A percentile compares a stretch with the other conserved stretches of the same genome.
These are phyloP conservation scores for Talpa occidentalis DNA, from an alignment of 2,113 vertebrate genomes.

Conservation along the genomic window DNA sequence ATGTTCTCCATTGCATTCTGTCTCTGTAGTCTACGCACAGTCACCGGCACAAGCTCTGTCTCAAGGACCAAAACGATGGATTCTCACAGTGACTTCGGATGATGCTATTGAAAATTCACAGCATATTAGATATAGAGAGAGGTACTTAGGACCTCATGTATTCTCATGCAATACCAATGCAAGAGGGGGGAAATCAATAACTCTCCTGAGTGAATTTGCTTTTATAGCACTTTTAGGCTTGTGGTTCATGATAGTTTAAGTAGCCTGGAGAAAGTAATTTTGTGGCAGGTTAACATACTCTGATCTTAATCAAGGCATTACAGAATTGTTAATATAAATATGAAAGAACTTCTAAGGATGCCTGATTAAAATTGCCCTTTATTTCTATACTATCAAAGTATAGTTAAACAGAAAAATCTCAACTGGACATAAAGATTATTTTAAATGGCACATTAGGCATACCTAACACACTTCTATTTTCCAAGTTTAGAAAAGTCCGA, in stretches of 20 bases:
- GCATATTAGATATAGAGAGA: slow-evolving; percentile 30
- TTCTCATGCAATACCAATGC: background rate
- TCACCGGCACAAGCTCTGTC: background rate
- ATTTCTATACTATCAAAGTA: slow-evolving; percentile 39
- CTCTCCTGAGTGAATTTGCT: slow-evolving; percentile 45
- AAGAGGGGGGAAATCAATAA: background rate
- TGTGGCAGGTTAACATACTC: slow-evolving; percentile 35
- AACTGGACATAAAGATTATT: slow-evolving; percentile 30
- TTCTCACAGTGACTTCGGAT: background rate
- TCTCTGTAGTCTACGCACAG: background rate
- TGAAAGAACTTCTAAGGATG: slow-evolving; percentile 19
- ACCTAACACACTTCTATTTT: background rate
- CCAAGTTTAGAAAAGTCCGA: slow-evolving; percentile 2
- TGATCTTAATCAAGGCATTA: slow-evolving; percentile 31
- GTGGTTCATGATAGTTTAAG: background rate
- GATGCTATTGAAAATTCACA: background rate
- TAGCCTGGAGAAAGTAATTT: slow-evolving; percentile 18
- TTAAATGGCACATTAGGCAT: background rate
- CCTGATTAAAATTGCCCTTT: slow-evolving; percentile 47
- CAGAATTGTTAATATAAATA: slow-evolving; percentile 11
- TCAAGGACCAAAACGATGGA: background rate
- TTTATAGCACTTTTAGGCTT: background rate
- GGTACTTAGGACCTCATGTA: background rate
- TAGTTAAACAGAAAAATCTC: slow-evolving; percentile 33
- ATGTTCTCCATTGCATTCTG: background rate